Base-by-base conservation (phyloP, 2,888 invertebrate genomes). In the Zygaena filipendulae region DNA sequence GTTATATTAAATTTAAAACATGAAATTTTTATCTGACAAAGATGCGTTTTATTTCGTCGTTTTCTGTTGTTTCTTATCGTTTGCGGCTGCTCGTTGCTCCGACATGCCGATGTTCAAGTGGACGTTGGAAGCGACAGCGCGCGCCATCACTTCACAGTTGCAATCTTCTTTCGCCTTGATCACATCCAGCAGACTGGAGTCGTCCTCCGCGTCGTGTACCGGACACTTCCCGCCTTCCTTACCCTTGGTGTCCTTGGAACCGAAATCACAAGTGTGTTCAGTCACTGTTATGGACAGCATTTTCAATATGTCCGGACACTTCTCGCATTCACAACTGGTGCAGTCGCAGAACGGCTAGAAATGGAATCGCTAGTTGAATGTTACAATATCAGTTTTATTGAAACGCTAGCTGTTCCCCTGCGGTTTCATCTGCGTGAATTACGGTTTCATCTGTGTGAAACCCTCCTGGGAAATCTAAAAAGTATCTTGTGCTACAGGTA, bases 321-420 rank as follows among this genome's bases (percentile, higher is more conserved):
- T 32, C 14, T 36, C 30, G 34, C 56, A 52, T 11, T 23, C 19
- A 38, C 61, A 62, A 11, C 33, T 13, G 21, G 25, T 25, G 36
- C 60, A 63, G 32, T 53, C 49, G 42, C 60, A 62, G 39, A 55
- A 49, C n/a, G 58, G 52, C 63, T 62, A 44, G 36, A 60, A 52
- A 30, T 25, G n/a, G n/a, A n/a, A n/a, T n/a, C n/a, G n/a, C n/a
- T n/a, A n/a, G n/a, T n/a, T n/a, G n/a, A n/a, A n/a, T n/a, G n/a
- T n/a, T n/a, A n/a, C n/a, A n/a, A n/a, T n/a, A n/a, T n/a, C n/a
- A n/a, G n/a, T n/a, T n/a, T n/a, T n/a, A n/a, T n/a, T n/a, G n/a
- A n/a, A n/a, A n/a, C n/a, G n/a, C n/a, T n/a, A n/a, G n/a, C n/a
- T n/a, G n/a, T n/a, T n/a, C n/a, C n/a, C n/a, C n/a, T n/a, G n/a